Base-by-base conservation (phyloP, 2,113 vertebrate species). In the Caloenas nicobarica region DNA sequence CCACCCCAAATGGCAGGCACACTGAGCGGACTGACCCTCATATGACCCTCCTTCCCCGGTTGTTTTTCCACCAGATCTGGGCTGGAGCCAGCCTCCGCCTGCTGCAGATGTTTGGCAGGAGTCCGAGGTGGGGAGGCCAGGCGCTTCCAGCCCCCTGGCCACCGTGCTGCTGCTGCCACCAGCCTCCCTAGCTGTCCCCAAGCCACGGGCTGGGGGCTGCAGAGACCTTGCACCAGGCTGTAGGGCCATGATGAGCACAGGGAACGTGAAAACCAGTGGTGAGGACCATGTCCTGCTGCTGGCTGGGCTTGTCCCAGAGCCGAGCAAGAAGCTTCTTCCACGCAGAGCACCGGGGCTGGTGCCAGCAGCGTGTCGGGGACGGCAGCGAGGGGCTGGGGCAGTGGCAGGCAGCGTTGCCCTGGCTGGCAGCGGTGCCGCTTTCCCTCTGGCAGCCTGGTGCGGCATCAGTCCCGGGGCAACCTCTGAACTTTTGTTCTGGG, bases 81-180 rank as follows among this genome's bases (percentile, higher is more conserved):
- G 44, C 4, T 7, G 60, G 54, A 88, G 76, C 44, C 19, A 8
- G 85, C 34, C 60, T 68, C 71, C 7, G 54, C 91, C 86, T 78
- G 76, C 92, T 78, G 94, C 95, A 97, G 92, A 94, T 94, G 91
- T 93, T 94, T 96, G 95, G 91, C 92, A 66, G 72, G 31, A 86
- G 36, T 3, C 77, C 1, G 3, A 62, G 54, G 5, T 25, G 2
- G 0, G 46, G 62, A 72, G 36, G 88, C 74, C 74, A 93, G 40
- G 44, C 5, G 0, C 23, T 86, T 81, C 36, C 93, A 92, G 50
- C 22, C 50, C 60, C 16, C 11, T 44, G 2, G 18, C 36, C 5
- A 0, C 73, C 48, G 6, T 8, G 26, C 31, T 28, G 13, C 17
- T n/a, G 2, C 44, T 9, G 9, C 22, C 50, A 51, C 50, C 23